Conservation (phyloP, 2,113 vertebrate species). For the Clarias macrocephalus region DNA sequence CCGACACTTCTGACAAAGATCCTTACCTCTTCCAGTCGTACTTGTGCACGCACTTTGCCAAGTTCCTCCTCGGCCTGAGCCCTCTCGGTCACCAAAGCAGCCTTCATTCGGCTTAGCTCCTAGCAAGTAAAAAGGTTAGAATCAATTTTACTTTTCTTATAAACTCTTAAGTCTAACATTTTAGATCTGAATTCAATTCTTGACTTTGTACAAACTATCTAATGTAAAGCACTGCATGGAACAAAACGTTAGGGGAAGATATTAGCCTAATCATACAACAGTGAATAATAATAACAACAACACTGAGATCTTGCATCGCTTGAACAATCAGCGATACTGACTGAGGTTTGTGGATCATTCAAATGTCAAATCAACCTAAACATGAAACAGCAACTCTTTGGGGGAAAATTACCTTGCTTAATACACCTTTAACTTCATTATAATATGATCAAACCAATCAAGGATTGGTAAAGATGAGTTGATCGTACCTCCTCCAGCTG, state of each 20-base stretch:
- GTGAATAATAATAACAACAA: neutral
- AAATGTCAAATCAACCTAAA: neutral
- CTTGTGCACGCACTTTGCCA: slow-evolving; percentile 74
- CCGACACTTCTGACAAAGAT: neutral
- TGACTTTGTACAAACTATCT: neutral
- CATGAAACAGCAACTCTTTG: neutral
- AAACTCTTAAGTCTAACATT: neutral
- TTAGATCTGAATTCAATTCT: neutral
- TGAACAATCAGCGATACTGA: neutral
- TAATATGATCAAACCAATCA: neutral
- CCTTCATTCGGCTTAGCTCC: slow-evolving; percentile 85
- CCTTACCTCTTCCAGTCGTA: slow-evolving; percentile 83
- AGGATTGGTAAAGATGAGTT: neutral
- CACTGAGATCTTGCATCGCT: neutral
- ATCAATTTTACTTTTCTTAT: neutral
- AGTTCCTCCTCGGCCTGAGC: slow-evolving; percentile 84
- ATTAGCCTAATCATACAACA: neutral
- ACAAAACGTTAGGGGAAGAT: neutral
- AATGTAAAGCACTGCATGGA: neutral
- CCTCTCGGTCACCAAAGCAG: slow-evolving; percentile 72
- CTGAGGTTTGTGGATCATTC: neutral
- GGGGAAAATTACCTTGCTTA: neutral
- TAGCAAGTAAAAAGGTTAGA: slow-evolving; percentile 53
- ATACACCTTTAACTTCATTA: neutral
- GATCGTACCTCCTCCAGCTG: slow-evolving; percentile 85